Percentiles rank a stretch among this genome's conserved stretches.
phyloP scores from a whole-genome alignment of 2,888 invertebrate species.

The Stenodema calcarata region DNA sequence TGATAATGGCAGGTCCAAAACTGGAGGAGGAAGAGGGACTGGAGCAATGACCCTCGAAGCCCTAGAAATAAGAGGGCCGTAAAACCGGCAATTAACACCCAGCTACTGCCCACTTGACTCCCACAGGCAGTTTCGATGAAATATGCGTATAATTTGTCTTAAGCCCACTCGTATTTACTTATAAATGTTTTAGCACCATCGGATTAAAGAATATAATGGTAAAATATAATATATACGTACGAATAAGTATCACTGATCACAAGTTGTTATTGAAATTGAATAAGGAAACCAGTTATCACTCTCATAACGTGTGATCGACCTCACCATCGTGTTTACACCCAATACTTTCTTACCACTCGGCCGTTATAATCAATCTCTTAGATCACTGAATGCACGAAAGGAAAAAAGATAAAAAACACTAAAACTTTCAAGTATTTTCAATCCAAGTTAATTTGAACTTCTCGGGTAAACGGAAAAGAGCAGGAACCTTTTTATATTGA shows the following conservation, averaged over 20 bases:
- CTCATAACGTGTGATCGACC: too few relatives aligned
- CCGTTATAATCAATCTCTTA: too few relatives aligned
- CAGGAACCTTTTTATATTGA: conserved; percentile 26
- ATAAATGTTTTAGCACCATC: not conserved
- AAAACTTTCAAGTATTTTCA: conserved; percentile 16
- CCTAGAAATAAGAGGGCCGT: conserved; percentile 11
- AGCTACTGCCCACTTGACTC: conserved; percentile 11
- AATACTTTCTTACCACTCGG: too few relatives aligned
- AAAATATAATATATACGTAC: not conserved
- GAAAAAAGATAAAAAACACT: not conserved
- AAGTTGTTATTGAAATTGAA: too few relatives aligned
- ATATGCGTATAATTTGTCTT: not conserved
- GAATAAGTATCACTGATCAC: too few relatives aligned
- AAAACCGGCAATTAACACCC: conserved; percentile 22
- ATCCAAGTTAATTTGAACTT: conserved; percentile 36
- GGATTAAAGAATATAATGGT: not conserved
- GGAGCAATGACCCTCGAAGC: conserved; percentile 1
- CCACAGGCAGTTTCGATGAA: not conserved
- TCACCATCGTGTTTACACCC: too few relatives aligned
- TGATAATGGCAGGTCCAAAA: not conserved
- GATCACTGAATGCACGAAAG: too few relatives aligned
- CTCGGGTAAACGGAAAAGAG: not conserved
- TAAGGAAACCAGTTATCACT: too few relatives aligned
- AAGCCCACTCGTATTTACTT: not conserved
- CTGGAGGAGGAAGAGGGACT: not conserved